Conservation (phyloP, 2,797 vertebrate genomes). For the Pangasius larnaudii region DNA sequence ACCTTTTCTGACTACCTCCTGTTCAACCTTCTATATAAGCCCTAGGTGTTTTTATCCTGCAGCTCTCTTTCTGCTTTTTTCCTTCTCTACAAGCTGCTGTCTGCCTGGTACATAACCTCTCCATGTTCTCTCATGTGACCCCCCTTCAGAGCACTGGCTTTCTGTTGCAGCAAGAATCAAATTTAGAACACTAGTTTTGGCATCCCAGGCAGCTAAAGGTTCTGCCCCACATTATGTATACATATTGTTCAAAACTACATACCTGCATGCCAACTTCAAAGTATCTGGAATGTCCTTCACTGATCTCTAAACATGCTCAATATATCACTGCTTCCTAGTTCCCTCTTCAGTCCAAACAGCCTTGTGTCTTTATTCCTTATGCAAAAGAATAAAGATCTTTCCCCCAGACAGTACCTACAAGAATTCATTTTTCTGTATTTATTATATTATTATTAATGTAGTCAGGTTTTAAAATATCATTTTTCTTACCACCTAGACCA, state of each 20-base stretch:
- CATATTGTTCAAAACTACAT: background rate
- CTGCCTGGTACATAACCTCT: constrained; percentile 3
- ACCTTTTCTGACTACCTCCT: background rate
- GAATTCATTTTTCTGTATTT: background rate
- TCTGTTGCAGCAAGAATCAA: background rate
- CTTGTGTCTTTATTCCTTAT: background rate
- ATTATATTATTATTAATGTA: background rate
- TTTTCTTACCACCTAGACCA: background rate
- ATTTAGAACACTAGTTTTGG: constrained; percentile 14
- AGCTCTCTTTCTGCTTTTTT: background rate
- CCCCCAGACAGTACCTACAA: background rate
- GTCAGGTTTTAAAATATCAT: background rate
- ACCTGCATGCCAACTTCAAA: background rate
- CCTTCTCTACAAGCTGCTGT: background rate
- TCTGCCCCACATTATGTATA: background rate
- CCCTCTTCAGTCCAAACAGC: background rate
- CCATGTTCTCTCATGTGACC: background rate
- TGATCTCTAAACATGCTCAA: background rate
- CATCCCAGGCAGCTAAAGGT: background rate
- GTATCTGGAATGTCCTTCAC: background rate
- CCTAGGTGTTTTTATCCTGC: background rate
- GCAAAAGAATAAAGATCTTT: background rate
- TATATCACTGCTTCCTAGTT: background rate
- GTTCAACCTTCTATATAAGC: background rate
- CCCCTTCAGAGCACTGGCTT: background rate